Conservation (phyloP, 2,888 invertebrate species). For the Lordiphosa andalusiaca region DNA sequence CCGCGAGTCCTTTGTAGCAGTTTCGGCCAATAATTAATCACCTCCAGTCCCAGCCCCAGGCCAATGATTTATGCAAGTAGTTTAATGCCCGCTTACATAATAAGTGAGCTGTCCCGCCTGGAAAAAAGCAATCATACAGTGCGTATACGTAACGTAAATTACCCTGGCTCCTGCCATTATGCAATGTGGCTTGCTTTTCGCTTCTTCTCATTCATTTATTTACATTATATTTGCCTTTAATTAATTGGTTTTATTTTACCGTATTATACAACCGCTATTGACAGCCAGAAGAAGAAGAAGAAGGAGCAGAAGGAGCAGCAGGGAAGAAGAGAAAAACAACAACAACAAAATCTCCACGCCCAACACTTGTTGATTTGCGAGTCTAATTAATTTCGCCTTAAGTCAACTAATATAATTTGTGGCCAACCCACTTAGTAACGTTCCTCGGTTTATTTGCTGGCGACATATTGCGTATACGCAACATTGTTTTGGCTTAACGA, state of each 20-base stretch:
- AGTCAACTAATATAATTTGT: slow-evolving; percentile 39
- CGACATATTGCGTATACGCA: slow-evolving; percentile 40
- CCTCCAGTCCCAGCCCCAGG: slow-evolving; percentile 25
- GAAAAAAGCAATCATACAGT: slow-evolving; percentile 22
- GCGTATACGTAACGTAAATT: slow-evolving; percentile 53
- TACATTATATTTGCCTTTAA: slow-evolving; percentile 55
- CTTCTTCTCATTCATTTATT: slow-evolving; percentile 36
- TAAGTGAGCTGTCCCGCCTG: slow-evolving; percentile 28
- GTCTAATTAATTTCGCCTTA: slow-evolving; percentile 43
- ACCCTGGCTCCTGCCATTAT: slow-evolving; percentile 7
- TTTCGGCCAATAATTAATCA: slow-evolving; percentile 59
- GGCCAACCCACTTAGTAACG: slow-evolving; percentile 40
- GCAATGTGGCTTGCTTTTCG: slow-evolving; percentile 1
- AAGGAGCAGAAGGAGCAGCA: no score
- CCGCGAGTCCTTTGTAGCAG: slow-evolving; percentile 42
- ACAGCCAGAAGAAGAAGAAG: slow-evolving; percentile 4
- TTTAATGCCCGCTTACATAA: slow-evolving; percentile 57
- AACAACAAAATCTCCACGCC: slow-evolving; percentile 23
- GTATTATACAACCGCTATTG: slow-evolving; percentile 15
- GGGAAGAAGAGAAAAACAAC: not conserved
- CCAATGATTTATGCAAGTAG: slow-evolving; percentile 64
- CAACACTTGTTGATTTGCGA: slow-evolving; percentile 58
- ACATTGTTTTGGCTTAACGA: slow-evolving; percentile 14
- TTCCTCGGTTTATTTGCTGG: slow-evolving; percentile 18
- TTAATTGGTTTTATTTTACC: slow-evolving; percentile 51